These are phyloP conservation scores for Echinarachnius parma DNA, from an alignment of 53 echinoderm and acorn worm genomes.

Conservation along the genomic window DNA sequence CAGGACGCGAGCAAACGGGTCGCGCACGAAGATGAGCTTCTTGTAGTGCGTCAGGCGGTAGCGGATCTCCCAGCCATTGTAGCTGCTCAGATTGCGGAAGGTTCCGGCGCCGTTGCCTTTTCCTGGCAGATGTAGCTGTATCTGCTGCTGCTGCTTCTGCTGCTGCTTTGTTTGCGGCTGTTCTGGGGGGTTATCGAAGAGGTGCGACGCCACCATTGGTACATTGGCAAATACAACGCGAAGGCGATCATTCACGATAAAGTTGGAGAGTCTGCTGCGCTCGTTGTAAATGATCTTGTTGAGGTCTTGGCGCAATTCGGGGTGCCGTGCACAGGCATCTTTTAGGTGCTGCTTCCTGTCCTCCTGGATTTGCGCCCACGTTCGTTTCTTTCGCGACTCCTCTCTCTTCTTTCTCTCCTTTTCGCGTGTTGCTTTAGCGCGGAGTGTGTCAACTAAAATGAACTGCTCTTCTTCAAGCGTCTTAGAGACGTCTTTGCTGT, in stretches of 20 bases:
- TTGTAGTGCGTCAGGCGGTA: slow-evolving; percentile 9
- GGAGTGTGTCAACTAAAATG: not conserved
- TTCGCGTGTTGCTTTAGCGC: not conserved
- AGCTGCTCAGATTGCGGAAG: not conserved
- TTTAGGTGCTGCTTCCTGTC: not conserved
- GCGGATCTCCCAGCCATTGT: not conserved
- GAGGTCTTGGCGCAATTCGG: slow-evolving; percentile 3
- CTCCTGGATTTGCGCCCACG: slow-evolving; percentile 17
- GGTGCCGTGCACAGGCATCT: not conserved
- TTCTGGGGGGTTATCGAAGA: not conserved
- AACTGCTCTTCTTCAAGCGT: slow-evolving; percentile 21
- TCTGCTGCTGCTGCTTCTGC: too few species aligned
- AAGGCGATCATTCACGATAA: slow-evolving; percentile 13
- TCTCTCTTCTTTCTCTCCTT: not conserved
- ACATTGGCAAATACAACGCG: slow-evolving; percentile 6
- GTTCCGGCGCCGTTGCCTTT: not conserved
- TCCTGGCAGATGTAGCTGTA: not conserved
- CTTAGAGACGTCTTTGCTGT: not conserved
- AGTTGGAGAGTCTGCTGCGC: not conserved
- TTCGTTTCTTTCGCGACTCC: not conserved
- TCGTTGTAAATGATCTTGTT: not conserved
- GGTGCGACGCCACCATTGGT: slow-evolving; percentile 4
- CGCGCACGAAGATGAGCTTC: slow-evolving; percentile 21
- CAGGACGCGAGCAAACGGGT: slow-evolving; percentile 23
- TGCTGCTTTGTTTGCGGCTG: not conserved